Conservation (phyloP, 2,888 invertebrate genomes). For the Lamellibrachia satsuma region DNA sequence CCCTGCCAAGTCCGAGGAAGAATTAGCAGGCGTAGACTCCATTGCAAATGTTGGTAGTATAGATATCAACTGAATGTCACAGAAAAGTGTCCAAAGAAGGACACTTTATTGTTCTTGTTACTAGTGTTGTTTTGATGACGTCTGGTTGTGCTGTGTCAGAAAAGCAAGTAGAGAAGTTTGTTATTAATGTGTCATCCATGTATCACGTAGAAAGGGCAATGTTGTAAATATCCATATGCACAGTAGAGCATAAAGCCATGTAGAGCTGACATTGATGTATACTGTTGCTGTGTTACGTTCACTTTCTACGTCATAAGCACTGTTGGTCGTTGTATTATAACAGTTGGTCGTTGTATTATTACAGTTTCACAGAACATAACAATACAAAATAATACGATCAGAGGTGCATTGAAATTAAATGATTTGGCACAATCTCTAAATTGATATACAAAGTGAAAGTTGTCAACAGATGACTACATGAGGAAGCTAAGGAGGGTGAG, state of each 20-base stretch:
- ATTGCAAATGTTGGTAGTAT: neutral
- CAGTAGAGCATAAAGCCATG: neutral
- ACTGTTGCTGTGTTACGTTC: neutral
- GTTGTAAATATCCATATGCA: neutral
- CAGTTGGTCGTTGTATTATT: neutral
- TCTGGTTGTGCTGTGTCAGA: neutral
- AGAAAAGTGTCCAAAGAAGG: neutral
- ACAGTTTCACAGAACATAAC: neutral
- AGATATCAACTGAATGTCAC: neutral
- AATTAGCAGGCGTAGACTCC: neutral
- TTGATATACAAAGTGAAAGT: too few relatives aligned
- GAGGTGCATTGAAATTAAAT: too few relatives aligned
- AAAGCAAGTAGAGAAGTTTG: neutral
- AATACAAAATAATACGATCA: too few relatives aligned
- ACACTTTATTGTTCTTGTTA: neutral
- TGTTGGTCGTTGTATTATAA: neutral
- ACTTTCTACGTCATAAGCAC: neutral
- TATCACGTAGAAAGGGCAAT: neutral
- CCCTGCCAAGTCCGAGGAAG: neutral
- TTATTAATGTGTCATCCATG: neutral
- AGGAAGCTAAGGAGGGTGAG: too few relatives aligned
- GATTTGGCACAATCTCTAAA: too few relatives aligned
- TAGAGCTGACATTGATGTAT: neutral
- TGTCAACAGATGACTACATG: too few relatives aligned
- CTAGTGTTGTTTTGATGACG: neutral